Base-by-base conservation (phyloP, 2,113 vertebrate genomes). In the Seriola dumerili region DNA sequence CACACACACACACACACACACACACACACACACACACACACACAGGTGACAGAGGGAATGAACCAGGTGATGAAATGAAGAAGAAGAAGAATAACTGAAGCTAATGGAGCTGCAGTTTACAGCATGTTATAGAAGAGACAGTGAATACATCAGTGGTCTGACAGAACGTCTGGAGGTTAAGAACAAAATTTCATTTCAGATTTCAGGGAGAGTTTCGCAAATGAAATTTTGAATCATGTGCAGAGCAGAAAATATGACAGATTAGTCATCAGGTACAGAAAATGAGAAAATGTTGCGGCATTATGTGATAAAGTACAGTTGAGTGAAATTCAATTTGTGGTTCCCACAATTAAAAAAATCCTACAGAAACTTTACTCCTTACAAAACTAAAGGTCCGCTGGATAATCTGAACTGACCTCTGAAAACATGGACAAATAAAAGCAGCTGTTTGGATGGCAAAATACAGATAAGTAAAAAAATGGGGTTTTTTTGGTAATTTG, bases 41-140 rank as follows among this genome's bases (percentile, higher is more conserved):
- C 9, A 84, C 61, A 48, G 4, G 94, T 89, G 80, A 91, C 88
- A 72, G 23, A 54, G 8, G 48, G 40, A 61, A 55, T 57, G 29
- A 62, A 52, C 61, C 59, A 48, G 52, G n/a, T 48, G 68, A 29
- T 29, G 29, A 29, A 29, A 29, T 29, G 29, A 29, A 29, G 29
- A 82, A 19, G 14, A n/a, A 58, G 44, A 29, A 1, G 3, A 25
- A 40, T 25, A 1, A 68, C 34, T 40, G 5, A 21, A 55, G 17
- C 38, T 48, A 14, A 59, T 19, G 25, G 4, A 61, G 4, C 42
- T 29, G 58, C 29, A 63, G 34, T 29, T 50, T 19, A 32, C 57
- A 71, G 11, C 17, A 67, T 1, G 13, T 1, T 14, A 46, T n/a
- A 46, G 25, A 21, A 12, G 34, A 25, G 59, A 50, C 11, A 71